A percentile compares a stretch with the other conserved stretches of the same genome.
phyloP scores from a whole-genome alignment of 2,888 invertebrate genomes.

The Ochropleura plecta region DNA sequence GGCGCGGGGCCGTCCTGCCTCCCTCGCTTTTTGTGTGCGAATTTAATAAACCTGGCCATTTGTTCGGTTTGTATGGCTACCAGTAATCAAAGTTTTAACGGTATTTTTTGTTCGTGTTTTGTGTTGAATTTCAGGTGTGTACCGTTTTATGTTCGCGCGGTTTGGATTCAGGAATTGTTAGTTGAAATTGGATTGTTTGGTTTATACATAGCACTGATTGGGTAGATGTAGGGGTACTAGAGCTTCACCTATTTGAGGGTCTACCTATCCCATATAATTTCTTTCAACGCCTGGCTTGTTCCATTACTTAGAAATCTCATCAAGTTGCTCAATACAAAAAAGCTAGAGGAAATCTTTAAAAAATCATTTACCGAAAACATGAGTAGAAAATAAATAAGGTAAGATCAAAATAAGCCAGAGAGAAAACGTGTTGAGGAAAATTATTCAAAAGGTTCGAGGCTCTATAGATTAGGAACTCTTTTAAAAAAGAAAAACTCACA shows the following conservation, averaged over 20 bases:
- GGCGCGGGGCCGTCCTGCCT: constrained; percentile 26
- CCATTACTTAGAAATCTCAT: constrained; percentile 16
- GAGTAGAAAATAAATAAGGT: constrained; percentile 56
- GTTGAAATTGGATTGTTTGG: not conserved
- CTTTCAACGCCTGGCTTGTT: not conserved
- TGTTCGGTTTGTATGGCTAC: constrained; percentile 55
- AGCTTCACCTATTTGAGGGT: too few species aligned
- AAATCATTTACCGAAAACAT: constrained; percentile 35
- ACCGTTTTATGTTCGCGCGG: not conserved
- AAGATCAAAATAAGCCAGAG: constrained; percentile 50
- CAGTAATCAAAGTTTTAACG: constrained; percentile 64
- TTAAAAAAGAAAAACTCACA: constrained; percentile 52
- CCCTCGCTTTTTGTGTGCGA: constrained; percentile 61
- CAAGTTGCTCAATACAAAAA: constrained; percentile 10
- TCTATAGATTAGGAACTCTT: constrained; percentile 57
- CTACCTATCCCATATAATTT: not conserved
- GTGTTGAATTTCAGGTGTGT: constrained; percentile 24
- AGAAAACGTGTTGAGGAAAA: constrained; percentile 47
- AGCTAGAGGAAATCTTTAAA: constrained; percentile 24
- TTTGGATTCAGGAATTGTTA: not conserved
- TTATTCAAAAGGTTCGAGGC: constrained; percentile 64
- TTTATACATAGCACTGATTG: not conserved
- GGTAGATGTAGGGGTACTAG: not conserved
- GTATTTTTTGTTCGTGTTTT: constrained; percentile 41
- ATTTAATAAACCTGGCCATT: constrained; percentile 66